phyloP scores from a whole-genome alignment of 2,888 invertebrate species.

The Tuberolachnus salignus region DNA sequence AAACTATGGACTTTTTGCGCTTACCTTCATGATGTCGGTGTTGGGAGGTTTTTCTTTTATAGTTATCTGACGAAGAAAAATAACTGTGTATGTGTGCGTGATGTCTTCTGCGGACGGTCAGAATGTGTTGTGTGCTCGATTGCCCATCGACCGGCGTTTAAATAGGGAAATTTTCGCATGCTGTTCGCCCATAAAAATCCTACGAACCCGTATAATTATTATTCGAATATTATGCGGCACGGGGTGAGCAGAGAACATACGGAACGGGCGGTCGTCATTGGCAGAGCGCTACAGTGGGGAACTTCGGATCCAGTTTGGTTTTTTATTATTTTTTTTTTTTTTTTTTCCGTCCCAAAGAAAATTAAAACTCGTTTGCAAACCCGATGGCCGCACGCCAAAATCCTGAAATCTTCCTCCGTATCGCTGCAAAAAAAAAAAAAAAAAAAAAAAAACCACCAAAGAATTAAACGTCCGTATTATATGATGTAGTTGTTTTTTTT shows the following conservation, averaged over 20 bases:
- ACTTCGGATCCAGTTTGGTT: constrained; percentile 23
- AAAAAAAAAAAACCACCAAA: too few relatives aligned
- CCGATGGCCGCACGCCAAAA: constrained; percentile 35
- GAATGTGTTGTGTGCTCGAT: constrained; percentile 1
- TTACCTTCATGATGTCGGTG: constrained; percentile 28
- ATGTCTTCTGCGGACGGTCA: background rate
- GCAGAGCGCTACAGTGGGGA: constrained; percentile 18
- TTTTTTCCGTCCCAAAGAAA: background rate
- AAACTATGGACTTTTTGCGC: background rate
- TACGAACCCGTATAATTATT: background rate
- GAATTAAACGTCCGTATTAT: constrained; percentile 1
- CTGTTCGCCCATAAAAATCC: too few relatives aligned
- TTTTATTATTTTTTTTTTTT: background rate
- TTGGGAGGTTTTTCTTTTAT: background rate
- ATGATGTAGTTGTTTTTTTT: too few relatives aligned
- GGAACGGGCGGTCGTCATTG: constrained; percentile 7
- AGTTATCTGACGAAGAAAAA: background rate
- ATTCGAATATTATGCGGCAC: background rate
- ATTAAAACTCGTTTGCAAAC: constrained; percentile 22
- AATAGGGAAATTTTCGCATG: constrained; percentile 17
- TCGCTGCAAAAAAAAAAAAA: constrained; percentile 12
- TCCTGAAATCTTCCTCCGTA: constrained; percentile 1
- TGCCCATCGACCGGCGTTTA: background rate
- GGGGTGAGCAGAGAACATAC: too few relatives aligned
- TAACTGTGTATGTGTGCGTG: background rate